Evolutionary conservation across 2,113 vertebrate species (phyloP), one percentile per base, ranked within the genome.

Genomic region (Monarcha castaneiventris): DNA sequence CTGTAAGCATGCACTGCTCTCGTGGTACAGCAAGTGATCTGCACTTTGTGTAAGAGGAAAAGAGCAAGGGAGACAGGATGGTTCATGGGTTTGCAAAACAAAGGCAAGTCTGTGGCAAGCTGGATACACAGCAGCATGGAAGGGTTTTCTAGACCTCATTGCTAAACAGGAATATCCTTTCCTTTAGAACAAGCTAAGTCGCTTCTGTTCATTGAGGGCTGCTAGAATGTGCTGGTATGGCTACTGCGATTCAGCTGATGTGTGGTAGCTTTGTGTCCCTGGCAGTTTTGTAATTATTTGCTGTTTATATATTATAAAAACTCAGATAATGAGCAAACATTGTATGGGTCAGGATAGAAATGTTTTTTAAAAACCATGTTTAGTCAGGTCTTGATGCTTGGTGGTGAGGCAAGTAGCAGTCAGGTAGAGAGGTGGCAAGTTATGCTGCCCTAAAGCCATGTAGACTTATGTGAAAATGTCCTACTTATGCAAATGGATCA

Each of bases 401-500:
- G 37, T 82, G 72, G 58, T 87, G 49, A 72, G 80, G 66, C 55
- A 84, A 87, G 69, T 11, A 62, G 32, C 56, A 67, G 44, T 35
- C 61, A 76, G 80, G 51, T 75, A 64, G 56, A 66, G 22, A 94
- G 62, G 71, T 56, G 61, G 30, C n/a, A 63, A 81, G 79, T 67
- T 51, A 44, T 39, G 64, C 62, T 78, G 77, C 76, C 87, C 54
- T 92, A 54, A 58, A 88, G 82, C 87, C 71, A 48, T 68, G 80
- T 83, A 96, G 76, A 84, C 88, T 89, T 93, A 89, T 29, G 22
- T 92, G 76, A 89, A 95, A 94, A 94, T 35, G 77, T 84, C 80
- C 86, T 95, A 79, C 63, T 97, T 95, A 88, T 95, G 76, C 87
- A 96, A 97, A 94, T 96, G 67, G 55, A 66, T 96, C 84, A 94